Percentiles rank a stretch among this genome's conserved stretches.
Conservation (phyloP, 2,113 vertebrate species). For the Carassius auratus region DNA sequence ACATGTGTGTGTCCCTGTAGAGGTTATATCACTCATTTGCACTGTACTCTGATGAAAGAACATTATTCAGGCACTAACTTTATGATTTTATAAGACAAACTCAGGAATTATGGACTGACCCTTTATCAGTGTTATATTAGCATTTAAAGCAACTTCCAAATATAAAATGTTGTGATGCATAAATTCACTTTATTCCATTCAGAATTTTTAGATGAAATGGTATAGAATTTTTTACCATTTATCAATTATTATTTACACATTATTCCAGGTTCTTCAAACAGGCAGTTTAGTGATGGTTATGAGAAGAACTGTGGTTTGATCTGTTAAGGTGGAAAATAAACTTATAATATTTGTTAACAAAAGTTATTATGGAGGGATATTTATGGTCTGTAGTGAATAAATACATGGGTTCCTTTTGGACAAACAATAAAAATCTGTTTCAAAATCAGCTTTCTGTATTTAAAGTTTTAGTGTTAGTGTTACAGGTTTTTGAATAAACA, state of each 20-base stretch:
- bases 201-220: not conserved
- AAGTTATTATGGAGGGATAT: no score
- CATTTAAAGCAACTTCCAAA: not conserved
- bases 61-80: not conserved
- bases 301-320: not conserved
- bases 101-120: not conserved
- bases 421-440: not conserved
- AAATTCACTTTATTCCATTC: not conserved
- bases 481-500: not conserved
- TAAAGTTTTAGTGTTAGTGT: not conserved
- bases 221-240: not conserved
- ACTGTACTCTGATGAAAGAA: not conserved
- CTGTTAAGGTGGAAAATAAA: not conserved
- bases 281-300: not conserved
- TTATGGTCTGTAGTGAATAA: no score
- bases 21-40: not conserved
- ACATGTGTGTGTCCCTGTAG: not conserved
- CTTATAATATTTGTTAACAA: not conserved
- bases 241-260: not conserved
- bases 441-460: not conserved
- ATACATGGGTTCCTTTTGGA: not conserved
- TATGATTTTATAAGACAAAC: not conserved
- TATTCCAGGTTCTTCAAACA: not conserved
- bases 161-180: not conserved
- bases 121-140: not conserved